Percentiles rank a stretch among this genome's conserved stretches.
Evolutionary conservation across 2,113 vertebrate species (phyloP).

Genomic region (cattle (Bos taurus)): DNA sequence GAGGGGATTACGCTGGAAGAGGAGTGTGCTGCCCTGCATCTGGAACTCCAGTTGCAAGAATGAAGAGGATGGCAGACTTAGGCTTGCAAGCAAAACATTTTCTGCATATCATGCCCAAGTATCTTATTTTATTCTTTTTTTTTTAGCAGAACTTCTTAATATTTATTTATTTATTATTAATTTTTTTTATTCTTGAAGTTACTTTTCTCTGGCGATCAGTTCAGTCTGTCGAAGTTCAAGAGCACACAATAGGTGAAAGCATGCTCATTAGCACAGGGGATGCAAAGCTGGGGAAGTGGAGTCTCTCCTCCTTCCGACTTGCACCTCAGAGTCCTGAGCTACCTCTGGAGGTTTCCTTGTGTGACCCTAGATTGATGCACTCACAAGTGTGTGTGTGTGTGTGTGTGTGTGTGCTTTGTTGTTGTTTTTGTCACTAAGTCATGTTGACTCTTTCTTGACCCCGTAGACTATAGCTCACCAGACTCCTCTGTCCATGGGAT

Average conservation of each 20-base stretch:
- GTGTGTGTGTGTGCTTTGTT: background rate
- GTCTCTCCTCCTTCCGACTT: background rate
- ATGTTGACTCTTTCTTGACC: background rate
- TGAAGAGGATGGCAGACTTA: background rate
- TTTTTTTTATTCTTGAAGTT: background rate
- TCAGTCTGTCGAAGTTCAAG: background rate
- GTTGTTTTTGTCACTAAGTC: background rate
- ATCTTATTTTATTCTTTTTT: background rate
- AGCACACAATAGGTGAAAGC: background rate
- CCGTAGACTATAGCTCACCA: fast-evolving
- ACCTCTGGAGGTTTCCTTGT: background rate
- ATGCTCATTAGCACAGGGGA: background rate
- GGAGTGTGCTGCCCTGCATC: background rate
- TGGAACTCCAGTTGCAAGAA: background rate
- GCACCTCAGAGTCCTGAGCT: background rate
- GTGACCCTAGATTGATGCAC: background rate
- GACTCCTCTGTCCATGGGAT: background rate
- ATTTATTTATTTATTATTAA: too few relatives aligned
- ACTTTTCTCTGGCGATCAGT: background rate
- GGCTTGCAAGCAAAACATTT: background rate
- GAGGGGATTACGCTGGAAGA: background rate
- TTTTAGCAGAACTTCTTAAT: too few relatives aligned
- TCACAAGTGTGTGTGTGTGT: background rate
- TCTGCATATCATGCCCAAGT: background rate
- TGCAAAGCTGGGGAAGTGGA: background rate